Evolutionary conservation across 2,797 vertebrate genomes (phyloP), one percentile per base, ranked within the genome.

Genomic region (Hydrolagus colliei): DNA sequence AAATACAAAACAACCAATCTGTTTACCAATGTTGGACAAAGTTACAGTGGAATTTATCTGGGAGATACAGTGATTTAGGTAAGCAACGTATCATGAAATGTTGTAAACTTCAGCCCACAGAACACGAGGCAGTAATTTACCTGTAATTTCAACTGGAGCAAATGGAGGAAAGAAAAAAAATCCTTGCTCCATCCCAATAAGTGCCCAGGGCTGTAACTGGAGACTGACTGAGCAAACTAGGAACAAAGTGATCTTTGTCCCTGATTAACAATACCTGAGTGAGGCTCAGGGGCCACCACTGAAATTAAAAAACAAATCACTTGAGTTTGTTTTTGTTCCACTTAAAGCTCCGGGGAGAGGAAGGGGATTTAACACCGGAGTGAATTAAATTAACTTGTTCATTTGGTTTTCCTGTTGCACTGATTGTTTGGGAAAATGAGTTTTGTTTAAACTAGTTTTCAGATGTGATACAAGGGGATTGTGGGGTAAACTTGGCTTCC

Each of bases 241-340:
- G 75, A 77, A 77, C 75, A 77, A 77, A 61, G 75, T 20, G n/a
- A 59, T 9, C 61, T 10, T 77, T 77, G 75, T 72, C 22, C 9
- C 20, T n/a, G 22, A 18, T 10, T 20, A 72, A 72, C 61, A 77
- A n/a, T 61, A 77, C n/a, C 61, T 77, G 75, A 77, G 61, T 77
- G 75, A 18, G 35, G 8, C 6, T 13, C 32, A 41, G 14, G 75
- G 59, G 75, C n/a, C 10, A 35, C 74, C 10, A 41, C 74, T 18
- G 75, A 77, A 77, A 77, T 77, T 16, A 61, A 61, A 76, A n/a
- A 20, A 9, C n/a, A 52, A 61, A 52, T 18, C 20, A 20, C 18
- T 77, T 11, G 6, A 61, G 41, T 61, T 20, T 9, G 3, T 59
- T 59, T 52, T 20, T 41, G 20, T 75, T 75, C 74, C n/a, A 10